Conservation (phyloP, 2,797 vertebrate genomes). For the Bovichtus diacanthus region DNA sequence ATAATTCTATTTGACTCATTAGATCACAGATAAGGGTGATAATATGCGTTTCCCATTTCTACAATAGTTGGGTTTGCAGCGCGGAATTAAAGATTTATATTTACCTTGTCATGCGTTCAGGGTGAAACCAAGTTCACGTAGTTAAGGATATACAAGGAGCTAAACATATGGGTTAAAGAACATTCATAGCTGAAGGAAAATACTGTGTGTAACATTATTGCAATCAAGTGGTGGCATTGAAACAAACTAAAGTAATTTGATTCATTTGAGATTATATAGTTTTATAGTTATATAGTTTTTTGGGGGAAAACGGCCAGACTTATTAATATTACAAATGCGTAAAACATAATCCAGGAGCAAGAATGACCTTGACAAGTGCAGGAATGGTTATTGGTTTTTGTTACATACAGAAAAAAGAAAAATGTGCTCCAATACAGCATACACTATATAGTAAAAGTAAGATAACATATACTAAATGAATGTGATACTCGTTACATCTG, state of each 20-base stretch:
- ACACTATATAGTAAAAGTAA: not conserved
- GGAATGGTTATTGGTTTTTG: no score
- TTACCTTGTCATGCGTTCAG: slow-evolving; percentile 21
- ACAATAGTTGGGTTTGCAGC: slow-evolving; percentile 1
- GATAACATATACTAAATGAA: not conserved
- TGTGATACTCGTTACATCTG: not conserved
- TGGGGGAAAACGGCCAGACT: no score
- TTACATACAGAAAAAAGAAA: not conserved
- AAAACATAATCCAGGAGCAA: not conserved
- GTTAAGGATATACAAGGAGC: not conserved
- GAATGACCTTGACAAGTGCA: not conserved
- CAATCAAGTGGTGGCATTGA: not conserved
- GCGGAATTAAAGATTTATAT: slow-evolving; percentile 44
- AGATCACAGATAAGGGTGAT: slow-evolving; percentile 56
- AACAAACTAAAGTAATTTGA: not conserved
- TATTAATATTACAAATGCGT: not conserved
- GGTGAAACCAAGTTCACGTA: slow-evolving; percentile 66
- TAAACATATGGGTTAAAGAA: not conserved
- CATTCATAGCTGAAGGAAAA: not conserved
- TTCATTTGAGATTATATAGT: no score
- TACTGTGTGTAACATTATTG: no score
- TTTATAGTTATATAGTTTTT: no score
- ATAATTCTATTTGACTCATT: slow-evolving; percentile 61
- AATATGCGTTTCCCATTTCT: slow-evolving; percentile 39
- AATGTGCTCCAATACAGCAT: not conserved